A percentile compares a stretch with the other conserved stretches of the same genome.
These are phyloP conservation scores for Alcedo quadribrachys DNA, from an alignment of 2,797 vertebrate species.

Conservation along the genomic window DNA sequence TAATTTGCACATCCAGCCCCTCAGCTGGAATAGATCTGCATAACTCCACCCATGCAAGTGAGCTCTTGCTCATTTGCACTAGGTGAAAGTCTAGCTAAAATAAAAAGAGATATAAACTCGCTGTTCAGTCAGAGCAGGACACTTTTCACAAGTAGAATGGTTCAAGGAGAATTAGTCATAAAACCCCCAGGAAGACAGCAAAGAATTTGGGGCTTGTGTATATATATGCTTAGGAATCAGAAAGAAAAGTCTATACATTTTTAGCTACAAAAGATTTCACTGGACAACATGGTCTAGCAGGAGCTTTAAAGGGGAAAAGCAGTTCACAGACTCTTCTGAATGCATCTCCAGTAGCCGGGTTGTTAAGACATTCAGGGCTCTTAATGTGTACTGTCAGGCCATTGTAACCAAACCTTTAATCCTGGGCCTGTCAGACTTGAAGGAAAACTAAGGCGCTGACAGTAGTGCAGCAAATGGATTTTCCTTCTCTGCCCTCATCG, in stretches of 20 bases:
- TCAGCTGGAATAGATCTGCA: not conserved
- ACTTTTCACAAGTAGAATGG: not conserved
- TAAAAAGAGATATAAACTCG: not conserved
- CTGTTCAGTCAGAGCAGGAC: not conserved
- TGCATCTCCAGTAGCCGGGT: conserved; percentile 66
- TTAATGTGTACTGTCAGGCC: conserved; percentile 70
- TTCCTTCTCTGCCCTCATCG: conserved; percentile 57
- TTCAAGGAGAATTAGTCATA: not conserved
- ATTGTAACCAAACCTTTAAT: conserved; percentile 70
- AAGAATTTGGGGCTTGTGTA: not conserved
- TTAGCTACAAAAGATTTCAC: conserved; percentile 62
- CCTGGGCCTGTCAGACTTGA: conserved; percentile 60
- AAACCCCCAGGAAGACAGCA: not conserved
- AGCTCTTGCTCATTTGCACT: conserved; percentile 3
- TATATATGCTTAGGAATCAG: not conserved
- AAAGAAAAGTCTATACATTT: conserved; percentile 48
- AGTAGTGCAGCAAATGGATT: conserved; percentile 52
- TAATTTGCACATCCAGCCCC: conserved; percentile 17
- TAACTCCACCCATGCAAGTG: not conserved
- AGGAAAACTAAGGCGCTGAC: conserved; percentile 58
- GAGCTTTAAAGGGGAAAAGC: conserved; percentile 70
- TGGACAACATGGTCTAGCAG: conserved; percentile 50
- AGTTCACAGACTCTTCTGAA: conserved; percentile 74
- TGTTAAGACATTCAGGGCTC: conserved; percentile 75
- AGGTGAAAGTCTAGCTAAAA: not conserved